Conservation (phyloP, 2,888 invertebrate genomes). For the Byasa hedistus region DNA sequence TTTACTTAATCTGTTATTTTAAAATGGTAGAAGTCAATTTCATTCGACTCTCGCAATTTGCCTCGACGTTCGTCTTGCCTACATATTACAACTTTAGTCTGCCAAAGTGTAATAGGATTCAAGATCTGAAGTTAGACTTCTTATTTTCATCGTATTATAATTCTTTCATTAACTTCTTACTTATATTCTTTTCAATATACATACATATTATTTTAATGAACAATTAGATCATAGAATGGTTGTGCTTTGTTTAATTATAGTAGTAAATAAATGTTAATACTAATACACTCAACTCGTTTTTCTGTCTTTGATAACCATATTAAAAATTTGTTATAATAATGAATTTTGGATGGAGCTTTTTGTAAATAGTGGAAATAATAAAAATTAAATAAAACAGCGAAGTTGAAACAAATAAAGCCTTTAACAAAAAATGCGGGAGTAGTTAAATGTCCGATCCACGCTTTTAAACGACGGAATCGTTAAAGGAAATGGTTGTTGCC, state of each 20-base stretch:
- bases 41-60: neutral
- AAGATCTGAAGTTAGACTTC: neutral
- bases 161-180: neutral
- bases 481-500: neutral
- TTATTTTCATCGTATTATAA: neutral
- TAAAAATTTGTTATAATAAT: no score
- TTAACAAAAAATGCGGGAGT: neutral
- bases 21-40: neutral
- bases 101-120: neutral
- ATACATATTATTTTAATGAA: no score
- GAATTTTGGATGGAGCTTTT: no score
- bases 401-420: no score
- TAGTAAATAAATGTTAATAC: no score
- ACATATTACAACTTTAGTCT: neutral
- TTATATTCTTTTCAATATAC: neutral
- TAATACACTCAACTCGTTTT: no score
- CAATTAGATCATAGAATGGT: no score
- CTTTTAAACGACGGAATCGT: neutral
- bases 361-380: no score
- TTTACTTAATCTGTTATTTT: neutral
- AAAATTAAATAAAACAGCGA: no score
- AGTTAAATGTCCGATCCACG: neutral
- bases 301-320: no score
- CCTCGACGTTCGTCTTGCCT: neutral
- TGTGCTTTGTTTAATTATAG: no score